Conservation (phyloP, 2,888 invertebrate species). For the Anarsia innoxiella region DNA sequence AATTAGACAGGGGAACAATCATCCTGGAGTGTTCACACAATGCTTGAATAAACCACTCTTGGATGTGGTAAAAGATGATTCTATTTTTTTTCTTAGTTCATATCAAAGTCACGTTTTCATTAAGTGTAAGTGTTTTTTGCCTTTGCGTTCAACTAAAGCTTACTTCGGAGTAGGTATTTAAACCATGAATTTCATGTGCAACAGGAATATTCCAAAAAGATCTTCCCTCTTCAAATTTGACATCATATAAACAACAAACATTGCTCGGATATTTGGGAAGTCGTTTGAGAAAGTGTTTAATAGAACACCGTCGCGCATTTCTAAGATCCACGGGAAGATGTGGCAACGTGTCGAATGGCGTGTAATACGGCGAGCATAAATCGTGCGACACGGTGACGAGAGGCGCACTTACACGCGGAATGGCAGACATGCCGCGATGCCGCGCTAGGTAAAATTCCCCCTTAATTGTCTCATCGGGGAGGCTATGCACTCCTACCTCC, state of each 20-base stretch:
- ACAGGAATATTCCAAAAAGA: too few relatives aligned
- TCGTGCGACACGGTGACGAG: slow-evolving; percentile 66
- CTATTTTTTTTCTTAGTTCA: too few relatives aligned
- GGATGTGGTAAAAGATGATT: not conserved
- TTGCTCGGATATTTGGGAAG: too few relatives aligned
- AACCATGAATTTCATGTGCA: too few relatives aligned
- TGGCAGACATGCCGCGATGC: slow-evolving; percentile 41
- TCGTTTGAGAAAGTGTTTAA: too few relatives aligned
- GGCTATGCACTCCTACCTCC: slow-evolving; percentile 17
- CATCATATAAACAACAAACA: too few relatives aligned
- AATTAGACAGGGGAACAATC: slow-evolving; percentile 70
- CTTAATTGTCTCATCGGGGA: slow-evolving; percentile 20
- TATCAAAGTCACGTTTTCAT: too few relatives aligned
- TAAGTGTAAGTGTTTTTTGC: too few relatives aligned
- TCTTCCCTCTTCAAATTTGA: too few relatives aligned
- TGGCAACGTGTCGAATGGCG: slow-evolving; percentile 68
- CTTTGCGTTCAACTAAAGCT: too few relatives aligned
- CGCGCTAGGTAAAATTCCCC: slow-evolving; percentile 21
- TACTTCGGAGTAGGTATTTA: too few relatives aligned
- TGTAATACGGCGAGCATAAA: slow-evolving; percentile 70
- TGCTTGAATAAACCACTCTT: slow-evolving; percentile 12
- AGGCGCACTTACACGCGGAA: slow-evolving; percentile 59
- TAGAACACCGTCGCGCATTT: not conserved
- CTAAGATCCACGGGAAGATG: slow-evolving; percentile 22
- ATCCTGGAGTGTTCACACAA: slow-evolving; percentile 40